Conservation (phyloP, 92 coral and sea anemone genomes). For the Plumapathes pennacea region DNA sequence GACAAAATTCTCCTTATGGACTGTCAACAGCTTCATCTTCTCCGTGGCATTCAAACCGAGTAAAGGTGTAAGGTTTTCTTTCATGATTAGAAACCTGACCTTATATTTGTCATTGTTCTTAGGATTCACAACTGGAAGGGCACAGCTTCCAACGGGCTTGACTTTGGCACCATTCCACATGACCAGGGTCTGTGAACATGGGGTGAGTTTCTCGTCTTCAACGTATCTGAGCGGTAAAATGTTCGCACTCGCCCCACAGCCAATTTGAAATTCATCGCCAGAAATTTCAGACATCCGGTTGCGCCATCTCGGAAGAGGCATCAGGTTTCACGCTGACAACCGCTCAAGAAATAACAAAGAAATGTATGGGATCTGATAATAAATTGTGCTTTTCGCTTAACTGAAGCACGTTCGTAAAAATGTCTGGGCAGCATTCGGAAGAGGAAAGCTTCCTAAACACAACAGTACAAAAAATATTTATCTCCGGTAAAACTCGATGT, state of each 20-base stretch:
- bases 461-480: too few relatives aligned
- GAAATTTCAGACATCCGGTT: too few relatives aligned
- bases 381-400: too few relatives aligned
- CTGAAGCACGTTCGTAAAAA: too few relatives aligned
- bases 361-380: too few relatives aligned
- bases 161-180: constrained; percentile 31
- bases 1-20: constrained; percentile 15
- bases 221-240: background rate
- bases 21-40: constrained; percentile 12
- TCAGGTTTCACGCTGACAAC: too few relatives aligned
- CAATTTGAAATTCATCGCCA: constrained; percentile 12
- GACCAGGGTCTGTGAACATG: constrained; percentile 24
- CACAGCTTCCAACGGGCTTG: constrained; percentile 25
- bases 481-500: too few relatives aligned
- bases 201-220: constrained; percentile 14
- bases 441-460: too few relatives aligned
- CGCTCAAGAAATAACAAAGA: too few relatives aligned
- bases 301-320: too few relatives aligned
- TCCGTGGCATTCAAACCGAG: constrained; percentile 31
- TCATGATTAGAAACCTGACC: constrained; percentile 15
- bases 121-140: constrained; percentile 20
- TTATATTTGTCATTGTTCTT: constrained; percentile 12
- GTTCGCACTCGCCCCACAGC: constrained; percentile 1
- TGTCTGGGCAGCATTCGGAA: too few relatives aligned
- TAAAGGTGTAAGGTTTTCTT: constrained; percentile 19